A percentile compares a stretch with the other conserved stretches of the same genome.
phyloP scores from a whole-genome alignment of 2,797 vertebrate species.

The Molossus alvarezi region DNA sequence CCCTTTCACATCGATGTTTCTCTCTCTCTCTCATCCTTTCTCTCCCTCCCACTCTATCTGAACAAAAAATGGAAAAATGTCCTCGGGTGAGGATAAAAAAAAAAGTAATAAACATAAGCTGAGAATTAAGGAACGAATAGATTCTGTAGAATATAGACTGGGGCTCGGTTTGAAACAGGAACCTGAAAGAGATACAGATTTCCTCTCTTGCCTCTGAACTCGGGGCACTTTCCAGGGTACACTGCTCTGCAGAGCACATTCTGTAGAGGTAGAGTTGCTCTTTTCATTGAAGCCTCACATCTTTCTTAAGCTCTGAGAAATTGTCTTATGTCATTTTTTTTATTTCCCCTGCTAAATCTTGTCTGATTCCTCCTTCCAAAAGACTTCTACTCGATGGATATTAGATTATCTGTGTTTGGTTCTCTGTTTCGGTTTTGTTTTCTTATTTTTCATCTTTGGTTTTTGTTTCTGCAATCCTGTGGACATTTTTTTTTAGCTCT shows the following conservation, averaged over 20 bases:
- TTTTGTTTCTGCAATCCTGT: not conserved
- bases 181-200: too few relatives aligned
- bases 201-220: too few relatives aligned
- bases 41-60: too few relatives aligned
- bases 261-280: not conserved
- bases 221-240: too few relatives aligned
- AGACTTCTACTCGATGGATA: not conserved
- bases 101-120: not conserved
- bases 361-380: not conserved
- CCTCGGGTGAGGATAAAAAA: too few relatives aligned
- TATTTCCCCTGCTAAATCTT: slow-evolving; percentile 12
- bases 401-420: not conserved
- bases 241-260: too few relatives aligned
- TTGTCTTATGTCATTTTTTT: not conserved
- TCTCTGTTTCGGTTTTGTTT: not conserved
- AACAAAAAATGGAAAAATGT: too few relatives aligned
- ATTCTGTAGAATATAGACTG: not conserved
- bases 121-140: not conserved
- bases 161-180: too few relatives aligned
- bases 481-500: not conserved
- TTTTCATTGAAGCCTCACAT: not conserved
- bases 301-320: not conserved
- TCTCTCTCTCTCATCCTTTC: too few relatives aligned
- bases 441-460: not conserved
- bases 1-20: too few relatives aligned